Evolutionary conservation across 2,113 vertebrate species (phyloP), one percentile per base, ranked within the genome.

Genomic region (Numida meleagris): DNA sequence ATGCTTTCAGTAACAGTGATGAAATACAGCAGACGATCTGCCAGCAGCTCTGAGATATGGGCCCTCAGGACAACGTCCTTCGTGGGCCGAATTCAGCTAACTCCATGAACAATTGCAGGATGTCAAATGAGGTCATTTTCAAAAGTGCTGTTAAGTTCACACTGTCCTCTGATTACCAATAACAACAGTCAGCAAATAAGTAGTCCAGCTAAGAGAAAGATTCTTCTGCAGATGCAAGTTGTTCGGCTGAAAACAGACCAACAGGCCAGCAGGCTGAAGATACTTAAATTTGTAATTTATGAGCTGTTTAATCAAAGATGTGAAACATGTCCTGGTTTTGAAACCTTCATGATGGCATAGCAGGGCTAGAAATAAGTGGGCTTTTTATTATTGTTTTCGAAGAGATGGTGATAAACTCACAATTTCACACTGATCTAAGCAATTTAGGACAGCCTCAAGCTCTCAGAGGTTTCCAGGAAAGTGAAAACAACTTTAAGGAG

Each of bases 21-120:
- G 68, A 90, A 83, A 92, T 6, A 2, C 1, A 90, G 67, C 79
- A 90, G 61, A 70, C 0, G 0, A 92, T 15, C 61, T 92, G 88
- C 78, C 89, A 93, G 21, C 88, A 88, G 75, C 79, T 86, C 91
- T 0, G 40, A 68, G 5, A 77, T 88, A 91, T 38, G 38, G 46
- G 87, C 89, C 86, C 95, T 95, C 33, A 92, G 96, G 88, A 94
- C 86, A 90, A 63, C 42, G 42, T 50, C 73, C 48, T 94, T 75
- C 12, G 1, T 67, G 90, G 43, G 82, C 68, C 3, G 12, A 88
- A 83, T 94, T 93, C 88, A 77, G 93, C 88, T 88, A 90, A 89
- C 42, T 63, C 92, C 90, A 55, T 43, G 55, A 93, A 96, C 95
- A 95, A 96, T 94, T 67, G 94, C 88, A 96, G 96, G 96, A 96